Base-by-base conservation (phyloP, 2,797 vertebrate species). In the Artibeus lituratus region DNA sequence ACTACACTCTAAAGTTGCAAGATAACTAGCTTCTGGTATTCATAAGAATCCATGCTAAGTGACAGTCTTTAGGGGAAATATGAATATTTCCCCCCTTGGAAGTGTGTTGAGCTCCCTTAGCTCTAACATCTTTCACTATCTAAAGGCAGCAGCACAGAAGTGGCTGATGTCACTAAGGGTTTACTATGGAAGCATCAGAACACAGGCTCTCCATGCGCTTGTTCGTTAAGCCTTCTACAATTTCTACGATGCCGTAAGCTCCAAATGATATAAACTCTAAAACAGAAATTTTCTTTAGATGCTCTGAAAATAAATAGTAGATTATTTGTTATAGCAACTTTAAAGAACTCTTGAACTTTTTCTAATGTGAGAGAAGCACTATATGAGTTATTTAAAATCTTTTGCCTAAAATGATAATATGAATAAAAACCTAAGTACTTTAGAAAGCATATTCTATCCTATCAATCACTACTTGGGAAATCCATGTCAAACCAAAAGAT, bases 331-430 rank as follows among this genome's bases (percentile, higher is more conserved):
- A 37, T 3, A 87, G 62, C 35, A 87, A 92, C 47, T 92, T 94
- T 53, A 72, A 82, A 89, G 67, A 69, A 59, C 21, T 42, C 67
- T 67, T n/a, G 12, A 77, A 67, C n/a, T 78, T 78, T 39, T 83
- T 94, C 83, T 90, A 67, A 81, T 26, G 24, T 26, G 24, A 59
- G 24, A 59, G 57, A 59, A 90, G 26, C 15, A 93, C 77, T 78
- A n/a, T 51, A 37, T 73, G 49, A 70, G 35, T 86, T 80, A 89
- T 90, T 82, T 73, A 84, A 92, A 62, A 69, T 35, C 59, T 84
- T 57, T 37, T 69, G 35, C 53, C 88, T 93, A 70, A 90, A 92
- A 96, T 82, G 35, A 94, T 78, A 77, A 59, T 85, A 85, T 47
- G 26, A 91, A 89, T 53, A 85, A 53, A 91, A 90, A 32, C 37